phyloP scores from a whole-genome alignment of 2,797 vertebrate species.

The Anabacerthia variegaticeps region DNA sequence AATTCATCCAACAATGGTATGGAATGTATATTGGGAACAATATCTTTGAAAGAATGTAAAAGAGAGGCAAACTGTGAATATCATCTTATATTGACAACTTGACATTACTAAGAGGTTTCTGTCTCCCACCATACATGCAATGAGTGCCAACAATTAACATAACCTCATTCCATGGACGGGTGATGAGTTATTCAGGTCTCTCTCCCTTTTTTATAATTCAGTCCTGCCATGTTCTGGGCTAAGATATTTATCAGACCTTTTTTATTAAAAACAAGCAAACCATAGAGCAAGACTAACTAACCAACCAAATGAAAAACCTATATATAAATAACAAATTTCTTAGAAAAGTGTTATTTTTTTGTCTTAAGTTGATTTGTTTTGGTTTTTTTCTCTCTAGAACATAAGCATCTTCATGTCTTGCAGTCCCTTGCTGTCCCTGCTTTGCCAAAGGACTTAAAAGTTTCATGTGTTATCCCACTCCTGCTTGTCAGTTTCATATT shows the following conservation, averaged over 20 bases:
- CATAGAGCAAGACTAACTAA: neutral
- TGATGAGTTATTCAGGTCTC: neutral
- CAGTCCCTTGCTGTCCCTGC: neutral
- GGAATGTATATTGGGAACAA: neutral
- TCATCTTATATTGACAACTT: neutral
- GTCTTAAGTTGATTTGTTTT: neutral
- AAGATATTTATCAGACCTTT: neutral
- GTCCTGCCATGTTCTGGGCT: neutral
- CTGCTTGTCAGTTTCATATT: neutral
- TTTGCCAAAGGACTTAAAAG: neutral
- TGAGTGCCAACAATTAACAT: neutral
- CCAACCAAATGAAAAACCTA: neutral
- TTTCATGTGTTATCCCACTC: neutral
- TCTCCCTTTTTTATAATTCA: neutral
- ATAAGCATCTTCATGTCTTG: neutral
- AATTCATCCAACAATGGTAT: neutral
- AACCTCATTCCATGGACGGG: neutral
- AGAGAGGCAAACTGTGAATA: neutral
- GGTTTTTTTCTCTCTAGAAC: neutral
- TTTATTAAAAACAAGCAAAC: neutral
- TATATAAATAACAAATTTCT: neutral
- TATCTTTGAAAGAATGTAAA: neutral
- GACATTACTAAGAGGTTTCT: neutral
- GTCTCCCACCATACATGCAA: neutral
- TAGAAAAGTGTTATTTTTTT: neutral